A percentile compares a stretch with the other conserved stretches of the same genome.
Conservation (phyloP, 1,140 invertebrate genomes). For the Drosophila truncata region DNA sequence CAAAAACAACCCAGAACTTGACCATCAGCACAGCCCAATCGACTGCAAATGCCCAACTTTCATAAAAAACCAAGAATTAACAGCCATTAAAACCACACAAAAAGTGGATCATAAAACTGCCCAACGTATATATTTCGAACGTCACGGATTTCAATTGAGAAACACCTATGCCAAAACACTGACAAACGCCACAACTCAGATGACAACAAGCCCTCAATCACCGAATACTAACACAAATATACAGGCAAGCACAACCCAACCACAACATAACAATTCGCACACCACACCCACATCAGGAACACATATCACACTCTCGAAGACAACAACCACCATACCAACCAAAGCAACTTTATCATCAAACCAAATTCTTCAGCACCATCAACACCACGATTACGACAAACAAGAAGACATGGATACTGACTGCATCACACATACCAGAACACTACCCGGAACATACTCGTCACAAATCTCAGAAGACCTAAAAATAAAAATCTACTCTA, state of each 20-base stretch:
- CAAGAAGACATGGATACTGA: conserved; percentile 9
- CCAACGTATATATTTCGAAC: conserved; percentile 1
- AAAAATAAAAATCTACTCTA: conserved; percentile 6
- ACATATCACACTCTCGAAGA: not conserved
- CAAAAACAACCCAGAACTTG: conserved; percentile 6
- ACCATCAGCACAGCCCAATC: conserved; percentile 3
- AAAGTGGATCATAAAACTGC: conserved; percentile 21
- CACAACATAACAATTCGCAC: not conserved
- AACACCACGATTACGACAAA: not conserved
- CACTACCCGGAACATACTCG: not conserved
- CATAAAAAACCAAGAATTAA: conserved; percentile 15
- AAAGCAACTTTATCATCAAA: not conserved
- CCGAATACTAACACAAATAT: not conserved
- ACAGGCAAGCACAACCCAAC: no score
- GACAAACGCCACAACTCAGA: conserved; percentile 12
- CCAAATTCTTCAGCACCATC: not conserved
- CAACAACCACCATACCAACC: not conserved
- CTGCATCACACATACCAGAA: not conserved
- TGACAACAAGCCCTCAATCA: not conserved
- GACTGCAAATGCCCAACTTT: conserved; percentile 16
- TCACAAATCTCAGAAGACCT: conserved; percentile 11
- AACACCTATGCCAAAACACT: conserved; percentile 19
- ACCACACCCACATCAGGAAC: not conserved
- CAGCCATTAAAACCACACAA: conserved; percentile 18
- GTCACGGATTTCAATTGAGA: not conserved